Evolutionary conservation across 2,113 vertebrate genomes (phyloP), one percentile per base, ranked within the genome.

Genomic region (Malurus melanocephalus): DNA sequence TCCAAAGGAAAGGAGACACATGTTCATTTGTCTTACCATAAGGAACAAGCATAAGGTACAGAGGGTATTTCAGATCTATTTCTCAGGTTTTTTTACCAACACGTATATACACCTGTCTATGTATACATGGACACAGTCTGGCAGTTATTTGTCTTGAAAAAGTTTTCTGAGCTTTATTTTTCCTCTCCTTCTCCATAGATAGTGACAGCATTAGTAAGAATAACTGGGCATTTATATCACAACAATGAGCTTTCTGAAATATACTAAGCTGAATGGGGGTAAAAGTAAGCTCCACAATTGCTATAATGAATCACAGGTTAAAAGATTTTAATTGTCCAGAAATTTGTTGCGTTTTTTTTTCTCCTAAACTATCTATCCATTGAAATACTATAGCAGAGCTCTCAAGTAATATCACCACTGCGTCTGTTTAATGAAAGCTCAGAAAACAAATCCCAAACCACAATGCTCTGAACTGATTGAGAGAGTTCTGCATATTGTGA

Each of bases 151-250:
- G 20, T 75, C 23, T 55, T 56, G 6, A 6, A 87, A 52, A 88
- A 66, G 8, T n/a, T 71, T 48, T 38, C 69, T 73, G 33, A 77
- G 32, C 23, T 85, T 57, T 60, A 9, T 35, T 87, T 88, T 81
- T 38, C 30, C 32, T 74, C 12, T 73, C 16, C 9, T 81, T 82
- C 75, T 80, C 56, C 16, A 32, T 2, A 35, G 48, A 26, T 15
- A 57, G 56, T 45, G 18, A 16, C 20, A 66, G 23, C 32, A 26
- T 43, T 21, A 64, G 42, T 24, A 20, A 43, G 40, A 69, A 53
- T 2, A 12, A 55, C 17, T 38, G 59, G 55, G 17, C 0, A 0
- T 87, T 68, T 65, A 2, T 67, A 40, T 22, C 1, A 1, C 38
- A 72, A 40, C 17, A 7, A 1, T 7, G 10, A 55, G n/a, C 35